Base-by-base conservation (phyloP, 2,113 vertebrate species). In the Aplodontia rufa region DNA sequence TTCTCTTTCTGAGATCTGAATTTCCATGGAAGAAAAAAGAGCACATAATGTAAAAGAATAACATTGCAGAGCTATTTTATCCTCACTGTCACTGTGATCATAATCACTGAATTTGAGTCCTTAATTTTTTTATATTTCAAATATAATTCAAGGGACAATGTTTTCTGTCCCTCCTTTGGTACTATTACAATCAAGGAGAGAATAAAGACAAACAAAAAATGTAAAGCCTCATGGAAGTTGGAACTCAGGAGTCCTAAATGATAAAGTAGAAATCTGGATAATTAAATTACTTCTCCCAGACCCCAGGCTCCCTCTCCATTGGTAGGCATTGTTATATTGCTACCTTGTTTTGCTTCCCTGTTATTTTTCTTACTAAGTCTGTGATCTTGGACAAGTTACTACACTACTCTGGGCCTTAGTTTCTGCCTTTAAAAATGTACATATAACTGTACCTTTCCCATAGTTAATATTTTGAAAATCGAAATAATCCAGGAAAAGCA, bases 111-210 rank as follows among this genome's bases (percentile, higher is more conserved):
- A 72, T 58, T 92, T 78, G 62, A 92, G 53, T 83, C 2, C 51
- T 86, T 45, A 45, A 84, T 20, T 6, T 19, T 40, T 85, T 75
- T 42, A 24, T 35, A 51, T 87, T 80, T 51, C 66, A 87, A 45
- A 8, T 55, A 60, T 55, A 71, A 86, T 69, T 90, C 40, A 85
- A 80, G 62, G 6, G n/a, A 53, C 11, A 49, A n/a, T 47, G 4
- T 60, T 96, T 95, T 26, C 64, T 30, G 8, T 69, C n/a, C 92
- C 64, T 87, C 14, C 13, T 87, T 81, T 20, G 6, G 20, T 71
- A 16, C 35, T 62, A 8, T 71, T 90, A 55, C 37, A 47, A 55
- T 37, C 40, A 28, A 17, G 26, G 42, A 20, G 5, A 62, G 62
- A 20, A 62, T 13, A 32, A 32, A 53, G 20, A 75, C 30, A 66